phyloP scores from a whole-genome alignment of 64 coral and sea anemone genomes.

The Montipora foliosa region DNA sequence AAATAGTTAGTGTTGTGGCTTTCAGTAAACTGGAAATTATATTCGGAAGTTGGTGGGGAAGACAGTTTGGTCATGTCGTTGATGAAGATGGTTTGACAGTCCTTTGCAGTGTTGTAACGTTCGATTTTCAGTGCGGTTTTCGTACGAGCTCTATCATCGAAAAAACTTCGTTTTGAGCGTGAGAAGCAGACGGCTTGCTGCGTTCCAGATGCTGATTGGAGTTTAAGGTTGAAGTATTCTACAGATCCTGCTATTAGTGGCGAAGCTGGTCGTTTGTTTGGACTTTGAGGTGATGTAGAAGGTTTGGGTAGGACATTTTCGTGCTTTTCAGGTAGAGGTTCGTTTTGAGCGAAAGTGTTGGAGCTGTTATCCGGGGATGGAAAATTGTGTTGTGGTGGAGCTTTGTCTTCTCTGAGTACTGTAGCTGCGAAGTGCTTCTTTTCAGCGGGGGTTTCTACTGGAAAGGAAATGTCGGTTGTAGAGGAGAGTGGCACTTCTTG shows the following conservation, averaged over 20 bases:
- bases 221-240: conserved; percentile 39
- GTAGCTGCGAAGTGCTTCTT: too few relatives aligned
- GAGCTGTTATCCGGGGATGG: too few relatives aligned
- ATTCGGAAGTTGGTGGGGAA: too few relatives aligned
- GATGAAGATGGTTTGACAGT: not conserved
- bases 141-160: conserved; percentile 21
- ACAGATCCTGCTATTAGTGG: conserved; percentile 35
- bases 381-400: too few relatives aligned
- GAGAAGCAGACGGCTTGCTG: conserved; percentile 39
- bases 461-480: too few relatives aligned
- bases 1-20: too few relatives aligned
- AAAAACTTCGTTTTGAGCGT: conserved; percentile 28
- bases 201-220: conserved; percentile 14
- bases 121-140: conserved; percentile 53
- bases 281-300: not conserved
- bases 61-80: too few relatives aligned
- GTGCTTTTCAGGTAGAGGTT: not conserved
- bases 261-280: not conserved
- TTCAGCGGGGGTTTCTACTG: too few relatives aligned
- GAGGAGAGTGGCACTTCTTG: too few relatives aligned
- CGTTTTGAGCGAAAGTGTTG: not conserved
- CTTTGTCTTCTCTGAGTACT: too few relatives aligned
- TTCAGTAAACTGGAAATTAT: too few relatives aligned
- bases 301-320: not conserved
- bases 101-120: conserved; percentile 13